Conservation (phyloP, 92 coral and sea anemone species). For the Zoanthus sociatus region DNA sequence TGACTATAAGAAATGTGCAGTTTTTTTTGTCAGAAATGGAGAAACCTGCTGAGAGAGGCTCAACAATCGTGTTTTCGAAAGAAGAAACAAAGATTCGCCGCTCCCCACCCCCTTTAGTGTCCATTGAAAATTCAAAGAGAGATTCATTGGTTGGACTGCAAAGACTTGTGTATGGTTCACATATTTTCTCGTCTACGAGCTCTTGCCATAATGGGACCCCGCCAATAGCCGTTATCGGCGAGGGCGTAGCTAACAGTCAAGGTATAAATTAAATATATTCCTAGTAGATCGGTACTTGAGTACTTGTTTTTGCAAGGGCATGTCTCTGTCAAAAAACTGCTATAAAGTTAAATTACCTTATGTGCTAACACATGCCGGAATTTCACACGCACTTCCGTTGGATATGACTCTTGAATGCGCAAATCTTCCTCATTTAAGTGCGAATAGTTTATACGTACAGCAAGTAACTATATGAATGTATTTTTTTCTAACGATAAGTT, state of each 20-base stretch:
- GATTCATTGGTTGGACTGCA: constrained; percentile 85
- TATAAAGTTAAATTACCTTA: too few species aligned
- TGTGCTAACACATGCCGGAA: too few species aligned
- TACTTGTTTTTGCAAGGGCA: too few species aligned
- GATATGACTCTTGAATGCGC: too few species aligned
- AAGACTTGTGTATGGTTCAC: constrained; percentile 86
- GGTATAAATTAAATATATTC: background rate
- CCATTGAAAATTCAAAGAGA: constrained; percentile 72
- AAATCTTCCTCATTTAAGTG: too few species aligned
- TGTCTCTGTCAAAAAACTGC: too few species aligned
- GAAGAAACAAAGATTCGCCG: constrained; percentile 72
- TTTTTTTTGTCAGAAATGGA: constrained; percentile 5
- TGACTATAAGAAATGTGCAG: background rate
- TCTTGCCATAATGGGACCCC: constrained; percentile 35
- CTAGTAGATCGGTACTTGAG: too few species aligned
- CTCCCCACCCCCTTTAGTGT: constrained; percentile 87
- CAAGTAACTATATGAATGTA: too few species aligned
- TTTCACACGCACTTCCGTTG: too few species aligned
- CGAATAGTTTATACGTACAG: too few species aligned
- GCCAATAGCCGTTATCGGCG: constrained; percentile 29
- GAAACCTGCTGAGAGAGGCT: constrained; percentile 21
- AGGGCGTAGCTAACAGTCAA: constrained; percentile 1
- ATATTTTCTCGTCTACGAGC: constrained; percentile 64
- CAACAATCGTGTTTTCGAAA: constrained; percentile 39
- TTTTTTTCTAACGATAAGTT: too few species aligned